Base-by-base conservation (phyloP, 2,797 vertebrate species). In the Acanthurus lineatus region DNA sequence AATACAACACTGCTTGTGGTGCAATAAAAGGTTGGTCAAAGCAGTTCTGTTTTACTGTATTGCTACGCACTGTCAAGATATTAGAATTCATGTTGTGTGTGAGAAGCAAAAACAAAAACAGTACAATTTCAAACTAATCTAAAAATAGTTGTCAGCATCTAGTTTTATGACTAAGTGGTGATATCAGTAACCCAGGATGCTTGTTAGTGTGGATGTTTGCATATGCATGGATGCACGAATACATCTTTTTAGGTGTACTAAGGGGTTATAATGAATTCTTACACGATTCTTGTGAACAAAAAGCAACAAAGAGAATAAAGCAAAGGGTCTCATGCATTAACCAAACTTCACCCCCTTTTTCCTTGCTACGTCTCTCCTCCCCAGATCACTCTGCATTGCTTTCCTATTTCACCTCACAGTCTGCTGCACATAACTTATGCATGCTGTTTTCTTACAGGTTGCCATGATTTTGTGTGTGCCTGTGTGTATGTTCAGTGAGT, bases 361-460 rank as follows among this genome's bases (percentile, higher is more conserved):
- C n/a, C 62, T 77, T 42, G 47, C 56, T 67, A 48, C 47, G 32
- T 73, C 47, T 70, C 73, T 65, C 16, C 60, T 76, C 48, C 47
- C 22, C 75, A 45, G 48, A 80, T 76, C 22, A 9, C 42, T 79
- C 44, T 25, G 61, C 5, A 8, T 28, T 17, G 60, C 20, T 48
- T 81, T 76, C 54, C 69, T 61, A 58, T 84, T 90, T 87, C 69
- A 63, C 74, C 74, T 80, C 51, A 42, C 81, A 77, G 81, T 59
- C 63, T 78, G 67, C 22, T 62, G 58, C 71, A 73, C 65, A 90
- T 86, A 62, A 86, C 84, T 89, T 88, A 82, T 86, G 88, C 84
- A 87, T 89, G 77, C 78, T 81, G 66, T 79, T 86, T 83, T 82
- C 25, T 63, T 77, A 73, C 77, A 77, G 73, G 69, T 75, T 76